A percentile compares a stretch with the other conserved stretches of the same genome.
These are phyloP conservation scores for Microcebus ravelobensis DNA, from an alignment of 2,113 vertebrate genomes.

Conservation along the genomic window DNA sequence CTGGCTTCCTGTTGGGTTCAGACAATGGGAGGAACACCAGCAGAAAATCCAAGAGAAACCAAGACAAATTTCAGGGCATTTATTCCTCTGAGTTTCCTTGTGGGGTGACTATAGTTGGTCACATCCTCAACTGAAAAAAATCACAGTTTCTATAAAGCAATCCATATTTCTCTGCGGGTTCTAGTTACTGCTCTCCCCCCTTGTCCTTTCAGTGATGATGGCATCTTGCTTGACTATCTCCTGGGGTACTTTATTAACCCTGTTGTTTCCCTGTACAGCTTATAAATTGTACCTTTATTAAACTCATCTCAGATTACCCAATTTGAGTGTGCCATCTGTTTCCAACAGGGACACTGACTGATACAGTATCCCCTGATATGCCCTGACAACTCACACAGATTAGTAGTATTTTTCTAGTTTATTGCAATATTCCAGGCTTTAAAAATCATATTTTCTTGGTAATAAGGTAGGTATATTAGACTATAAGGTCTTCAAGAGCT, in stretches of 20 bases:
- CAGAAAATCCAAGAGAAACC: slow-evolving; percentile 24
- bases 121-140: slow-evolving; percentile 41
- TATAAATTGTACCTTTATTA: slow-evolving; percentile 46
- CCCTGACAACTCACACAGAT: slow-evolving; percentile 42
- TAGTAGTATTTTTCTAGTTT: slow-evolving; percentile 25
- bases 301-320: slow-evolving; percentile 30
- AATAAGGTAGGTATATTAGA: slow-evolving; percentile 12
- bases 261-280: slow-evolving; percentile 26
- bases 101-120: neutral
- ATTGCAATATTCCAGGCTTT: neutral
- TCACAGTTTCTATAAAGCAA: slow-evolving; percentile 41
- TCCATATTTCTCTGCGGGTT: slow-evolving; percentile 27
- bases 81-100: slow-evolving; percentile 15
- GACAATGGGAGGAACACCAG: neutral
- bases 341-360: neutral
- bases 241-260: neutral
- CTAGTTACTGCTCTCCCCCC: neutral
- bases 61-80: neutral
- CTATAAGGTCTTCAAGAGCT: neutral
- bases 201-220: neutral
- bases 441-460: slow-evolving; percentile 16
- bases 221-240: slow-evolving; percentile 30
- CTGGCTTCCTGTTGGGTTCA: neutral
- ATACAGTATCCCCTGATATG: slow-evolving; percentile 33
- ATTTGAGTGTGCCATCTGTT: slow-evolving; percentile 36